Evolutionary conservation across 2,888 invertebrate species (phyloP).

Genomic region (Xylophagus ater): DNA sequence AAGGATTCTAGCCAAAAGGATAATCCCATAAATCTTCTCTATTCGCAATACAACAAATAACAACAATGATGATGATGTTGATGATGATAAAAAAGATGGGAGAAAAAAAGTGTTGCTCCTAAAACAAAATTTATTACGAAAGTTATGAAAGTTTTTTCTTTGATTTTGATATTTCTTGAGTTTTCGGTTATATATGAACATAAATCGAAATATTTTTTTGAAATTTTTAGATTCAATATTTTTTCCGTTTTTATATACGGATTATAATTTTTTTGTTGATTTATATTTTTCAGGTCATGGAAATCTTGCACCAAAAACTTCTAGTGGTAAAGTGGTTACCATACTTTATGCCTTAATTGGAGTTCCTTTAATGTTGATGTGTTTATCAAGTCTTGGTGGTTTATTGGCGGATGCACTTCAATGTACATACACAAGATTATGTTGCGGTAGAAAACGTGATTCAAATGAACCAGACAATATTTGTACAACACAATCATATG

Average conservation of each 20-base stretch:
- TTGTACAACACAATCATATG: constrained; percentile 19
- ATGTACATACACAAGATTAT: constrained; percentile 41
- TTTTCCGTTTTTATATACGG: too few relatives aligned
- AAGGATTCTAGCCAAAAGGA: constrained; percentile 8
- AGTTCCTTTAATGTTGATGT: constrained; percentile 76
- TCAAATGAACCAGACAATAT: constrained; percentile 1
- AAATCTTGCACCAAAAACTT: constrained; percentile 71
- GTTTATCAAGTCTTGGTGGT: constrained; percentile 73
- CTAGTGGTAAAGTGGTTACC: constrained; percentile 70
- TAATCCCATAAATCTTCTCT: constrained; percentile 13
- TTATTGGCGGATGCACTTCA: constrained; percentile 67
- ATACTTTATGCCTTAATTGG: constrained; percentile 80
- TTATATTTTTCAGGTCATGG: constrained; percentile 71
- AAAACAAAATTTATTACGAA: too few relatives aligned
- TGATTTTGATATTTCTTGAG: neutral
- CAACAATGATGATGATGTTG: too few relatives aligned
- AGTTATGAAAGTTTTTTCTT: neutral
- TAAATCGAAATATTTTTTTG: neutral
- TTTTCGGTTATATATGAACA: neutral
- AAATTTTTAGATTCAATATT: neutral
- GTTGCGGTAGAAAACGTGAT: constrained; percentile 11
- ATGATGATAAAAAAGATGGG: too few relatives aligned
- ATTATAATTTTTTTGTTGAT: too few relatives aligned
- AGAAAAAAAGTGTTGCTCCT: too few relatives aligned
- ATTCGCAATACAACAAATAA: too few relatives aligned